Evolutionary conservation across 1,140 invertebrate species (phyloP), one percentile per base, ranked within the genome.

Genomic region (Drosophila ambigua): DNA sequence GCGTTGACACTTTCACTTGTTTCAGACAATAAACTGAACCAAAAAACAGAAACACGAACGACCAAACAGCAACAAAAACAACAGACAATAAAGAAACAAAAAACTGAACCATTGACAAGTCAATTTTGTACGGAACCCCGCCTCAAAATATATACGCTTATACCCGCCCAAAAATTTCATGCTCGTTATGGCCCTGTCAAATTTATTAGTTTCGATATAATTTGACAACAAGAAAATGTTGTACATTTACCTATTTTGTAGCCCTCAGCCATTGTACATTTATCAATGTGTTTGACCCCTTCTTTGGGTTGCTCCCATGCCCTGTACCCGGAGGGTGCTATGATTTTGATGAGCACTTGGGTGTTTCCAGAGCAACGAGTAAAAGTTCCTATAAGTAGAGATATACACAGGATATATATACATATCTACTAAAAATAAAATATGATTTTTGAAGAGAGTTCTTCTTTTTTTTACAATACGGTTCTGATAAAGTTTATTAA

Each of bases 181-280:
- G 43, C 59, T 69, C 68, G 77, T 85, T 67, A 85, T 64, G 82
- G 61, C 65, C 35, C 74, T 87, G 82, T 85, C 82, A 88, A 85
- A 85, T 85, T 85, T 85, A 85, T 85, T 85, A 88, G 82, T 82
- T 85, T 79, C 78, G 59, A 88, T 85, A 85, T 87, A 82, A 87
- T 88, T 85, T 85, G 83, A 85, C 82, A 88, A 78, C 78, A 58
- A 67, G 65, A 46, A 68, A 85, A 87, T 87, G 26, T 77, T 85
- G 73, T 78, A 66, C 73, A 52, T 69, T 59, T 69, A 66, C 59
- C 58, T 65, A 57, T 24, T 39, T 48, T 39, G 44, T 60, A 39
- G 31, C 31, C 46, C 24, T 35, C 41, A 69, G 53, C 26, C 23
- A n/a, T 11, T 24, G 6, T 43, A 48, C 63, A 82, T 82, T 82